Conservation (phyloP, 2,888 invertebrate genomes). For the Microchrysa polita region DNA sequence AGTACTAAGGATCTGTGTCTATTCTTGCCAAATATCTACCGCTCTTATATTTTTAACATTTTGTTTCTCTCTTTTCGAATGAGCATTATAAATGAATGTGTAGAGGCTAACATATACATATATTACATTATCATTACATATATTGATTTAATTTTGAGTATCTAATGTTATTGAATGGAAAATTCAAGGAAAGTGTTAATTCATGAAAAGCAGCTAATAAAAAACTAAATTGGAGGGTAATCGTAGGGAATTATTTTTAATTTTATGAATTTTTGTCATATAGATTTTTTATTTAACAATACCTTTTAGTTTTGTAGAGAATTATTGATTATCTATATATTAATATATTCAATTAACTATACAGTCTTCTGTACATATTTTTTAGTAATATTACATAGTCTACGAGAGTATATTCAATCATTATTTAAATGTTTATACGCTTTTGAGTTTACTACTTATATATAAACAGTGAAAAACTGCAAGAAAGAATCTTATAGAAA, state of each 20-base stretch:
- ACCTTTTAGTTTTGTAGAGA: not conserved
- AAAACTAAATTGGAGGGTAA: not conserved
- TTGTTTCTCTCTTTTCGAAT: not conserved
- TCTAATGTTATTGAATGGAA: not conserved
- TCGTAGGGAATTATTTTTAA: not conserved
- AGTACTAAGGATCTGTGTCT: not conserved
- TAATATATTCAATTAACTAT: not conserved
- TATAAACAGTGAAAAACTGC: not conserved
- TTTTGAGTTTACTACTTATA: not conserved
- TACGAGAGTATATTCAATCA: not conserved
- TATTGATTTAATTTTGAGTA: slow-evolving; percentile 1
- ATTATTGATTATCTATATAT: slow-evolving; percentile 2
- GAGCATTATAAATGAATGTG: slow-evolving; percentile 1
- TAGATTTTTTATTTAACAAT: not conserved
- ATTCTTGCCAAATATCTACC: not conserved
- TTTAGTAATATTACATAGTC: not conserved
- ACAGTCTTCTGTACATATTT: not conserved
- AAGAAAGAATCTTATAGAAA: not conserved
- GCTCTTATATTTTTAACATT: not conserved
- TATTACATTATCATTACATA: no score
- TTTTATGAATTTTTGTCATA: not conserved
- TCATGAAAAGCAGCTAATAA: not conserved
- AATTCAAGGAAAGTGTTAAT: slow-evolving; percentile 2
- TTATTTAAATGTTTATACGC: not conserved
- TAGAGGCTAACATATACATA: slow-evolving; percentile 6